Conservation (phyloP, 1,140 invertebrate genomes). For the Rhyzopertha dominica region DNA sequence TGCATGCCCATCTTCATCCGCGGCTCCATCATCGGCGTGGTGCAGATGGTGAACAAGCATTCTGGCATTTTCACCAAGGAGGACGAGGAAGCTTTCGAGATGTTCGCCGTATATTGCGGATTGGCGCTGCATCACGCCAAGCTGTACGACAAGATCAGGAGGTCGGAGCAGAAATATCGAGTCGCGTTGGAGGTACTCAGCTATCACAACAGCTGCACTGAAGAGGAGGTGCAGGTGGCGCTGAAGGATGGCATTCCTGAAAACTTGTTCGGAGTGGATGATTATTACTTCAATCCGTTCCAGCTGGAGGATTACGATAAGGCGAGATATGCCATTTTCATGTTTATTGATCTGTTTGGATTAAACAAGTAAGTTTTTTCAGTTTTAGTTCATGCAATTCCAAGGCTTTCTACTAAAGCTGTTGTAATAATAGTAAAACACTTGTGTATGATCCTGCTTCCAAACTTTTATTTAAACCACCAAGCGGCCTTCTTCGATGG, state of each 20-base stretch:
- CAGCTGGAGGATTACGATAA: conserved; percentile 62
- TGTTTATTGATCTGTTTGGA: conserved; percentile 67
- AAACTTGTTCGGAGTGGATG: conserved; percentile 46
- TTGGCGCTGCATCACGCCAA: conserved; percentile 80
- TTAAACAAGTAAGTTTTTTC: too few species aligned
- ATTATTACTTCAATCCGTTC: conserved; percentile 70
- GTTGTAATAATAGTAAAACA: too few species aligned
- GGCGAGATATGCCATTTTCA: conserved; percentile 65
- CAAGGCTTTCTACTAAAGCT: too few species aligned
- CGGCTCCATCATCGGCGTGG: conserved; percentile 65
- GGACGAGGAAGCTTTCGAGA: conserved; percentile 79
- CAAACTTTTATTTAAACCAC: too few species aligned
- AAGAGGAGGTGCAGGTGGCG: conserved; percentile 61
- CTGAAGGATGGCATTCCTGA: conserved; percentile 45
- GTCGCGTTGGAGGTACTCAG: conserved; percentile 74
- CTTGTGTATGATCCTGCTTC: too few species aligned
- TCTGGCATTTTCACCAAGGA: conserved; percentile 63
- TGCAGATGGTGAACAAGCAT: conserved; percentile 84
- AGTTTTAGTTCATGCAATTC: too few species aligned
- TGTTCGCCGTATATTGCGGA: conserved; percentile 80
- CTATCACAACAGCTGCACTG: conserved; percentile 75
- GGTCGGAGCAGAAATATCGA: conserved; percentile 78
- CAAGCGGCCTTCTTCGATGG: too few species aligned
- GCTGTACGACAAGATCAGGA: conserved; percentile 76
- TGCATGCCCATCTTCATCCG: conserved; percentile 84